phyloP scores from a whole-genome alignment of 2,888 invertebrate genomes.

The Drosophila kokeensis region DNA sequence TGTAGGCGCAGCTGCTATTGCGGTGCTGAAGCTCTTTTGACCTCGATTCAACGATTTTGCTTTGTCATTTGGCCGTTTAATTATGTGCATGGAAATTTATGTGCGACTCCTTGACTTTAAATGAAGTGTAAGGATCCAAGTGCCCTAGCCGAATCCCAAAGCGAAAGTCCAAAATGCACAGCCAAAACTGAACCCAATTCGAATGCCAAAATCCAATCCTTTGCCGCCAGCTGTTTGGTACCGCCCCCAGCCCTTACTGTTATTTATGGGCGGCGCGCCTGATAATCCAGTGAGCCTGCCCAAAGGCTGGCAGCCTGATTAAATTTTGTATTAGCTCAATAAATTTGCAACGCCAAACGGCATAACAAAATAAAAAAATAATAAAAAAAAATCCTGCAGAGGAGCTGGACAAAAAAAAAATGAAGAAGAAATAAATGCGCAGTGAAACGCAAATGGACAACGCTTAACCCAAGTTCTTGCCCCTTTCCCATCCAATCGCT shows the following conservation, averaged over 20 bases:
- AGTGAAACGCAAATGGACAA: constrained; percentile 74
- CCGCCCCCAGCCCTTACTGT: constrained; percentile 39
- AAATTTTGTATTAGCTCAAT: constrained; percentile 80
- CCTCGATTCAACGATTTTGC: constrained; percentile 78
- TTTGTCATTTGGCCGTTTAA: constrained; percentile 81
- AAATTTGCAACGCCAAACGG: constrained; percentile 66
- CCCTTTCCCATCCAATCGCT: background rate
- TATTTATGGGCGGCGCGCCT: constrained; percentile 73
- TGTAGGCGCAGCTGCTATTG: background rate
- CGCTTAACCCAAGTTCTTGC: constrained; percentile 51
- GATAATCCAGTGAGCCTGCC: constrained; percentile 63
- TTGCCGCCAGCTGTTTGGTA: constrained; percentile 69
- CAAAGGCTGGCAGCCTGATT: constrained; percentile 68
- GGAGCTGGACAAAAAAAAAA: background rate
- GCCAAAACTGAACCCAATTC: constrained; percentile 22
- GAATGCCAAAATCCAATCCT: constrained; percentile 55
- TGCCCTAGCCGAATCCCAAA: constrained; percentile 18
- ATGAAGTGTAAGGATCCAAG: constrained; percentile 71
- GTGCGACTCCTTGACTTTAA: constrained; percentile 76
- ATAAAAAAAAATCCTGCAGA: background rate
- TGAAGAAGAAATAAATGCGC: constrained; percentile 52
- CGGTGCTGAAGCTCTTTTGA: constrained; percentile 45
- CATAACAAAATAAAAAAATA: constrained; percentile 23
- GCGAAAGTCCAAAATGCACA: constrained; percentile 7
- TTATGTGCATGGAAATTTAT: constrained; percentile 82